phyloP scores from a whole-genome alignment of 2,113 vertebrate genomes.

The Neolamprologus falcicula region DNA sequence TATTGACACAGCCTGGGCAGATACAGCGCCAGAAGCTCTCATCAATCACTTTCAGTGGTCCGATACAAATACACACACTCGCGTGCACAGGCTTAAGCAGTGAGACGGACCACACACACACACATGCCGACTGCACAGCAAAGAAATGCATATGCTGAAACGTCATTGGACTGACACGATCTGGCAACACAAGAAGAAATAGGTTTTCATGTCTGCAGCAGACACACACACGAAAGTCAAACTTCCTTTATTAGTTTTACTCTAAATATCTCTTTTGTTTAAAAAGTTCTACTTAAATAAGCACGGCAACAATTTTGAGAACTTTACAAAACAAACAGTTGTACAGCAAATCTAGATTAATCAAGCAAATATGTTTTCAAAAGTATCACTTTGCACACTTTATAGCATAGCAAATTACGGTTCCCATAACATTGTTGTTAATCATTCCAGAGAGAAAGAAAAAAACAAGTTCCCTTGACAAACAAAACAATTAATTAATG shows the following conservation, averaged over 20 bases:
- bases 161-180: background rate
- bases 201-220: background rate
- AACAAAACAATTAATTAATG: constrained; percentile 82
- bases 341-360: constrained; percentile 47
- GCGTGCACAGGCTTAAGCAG: background rate
- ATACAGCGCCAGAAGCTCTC: constrained; percentile 47
- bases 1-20: constrained; percentile 70
- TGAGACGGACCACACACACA: constrained; percentile 1
- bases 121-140: background rate
- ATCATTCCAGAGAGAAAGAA: constrained; percentile 60
- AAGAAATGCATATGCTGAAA: background rate
- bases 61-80: constrained; percentile 17
- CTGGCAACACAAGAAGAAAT: background rate
- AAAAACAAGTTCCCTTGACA: constrained; percentile 65
- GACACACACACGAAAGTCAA: background rate
- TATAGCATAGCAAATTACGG: constrained; percentile 57
- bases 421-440: constrained; percentile 60
- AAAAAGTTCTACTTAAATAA: constrained; percentile 49
- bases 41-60: constrained; percentile 59
- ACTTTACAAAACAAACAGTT: constrained; percentile 59
- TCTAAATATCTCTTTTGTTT: constrained; percentile 4
- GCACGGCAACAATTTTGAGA: constrained; percentile 31
- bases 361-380: constrained; percentile 63
- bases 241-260: constrained; percentile 2
- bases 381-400: constrained; percentile 44